These are phyloP conservation scores for Megaceryle alcyon DNA, from an alignment of 2,797 vertebrate genomes.

Conservation along the genomic window DNA sequence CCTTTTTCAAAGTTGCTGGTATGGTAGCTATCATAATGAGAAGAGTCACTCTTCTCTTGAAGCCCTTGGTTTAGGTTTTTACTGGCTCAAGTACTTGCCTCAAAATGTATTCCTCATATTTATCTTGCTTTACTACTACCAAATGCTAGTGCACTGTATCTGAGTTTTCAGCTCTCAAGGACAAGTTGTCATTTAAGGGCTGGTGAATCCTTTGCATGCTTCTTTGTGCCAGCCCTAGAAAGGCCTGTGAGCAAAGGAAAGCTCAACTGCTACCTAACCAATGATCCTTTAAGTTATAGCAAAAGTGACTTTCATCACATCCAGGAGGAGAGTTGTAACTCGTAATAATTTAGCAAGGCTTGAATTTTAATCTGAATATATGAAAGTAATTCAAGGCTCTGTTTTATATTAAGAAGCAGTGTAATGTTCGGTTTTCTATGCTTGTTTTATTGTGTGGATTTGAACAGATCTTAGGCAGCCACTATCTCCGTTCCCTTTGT, in stretches of 20 bases:
- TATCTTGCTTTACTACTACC: background rate
- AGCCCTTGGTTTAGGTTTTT: background rate
- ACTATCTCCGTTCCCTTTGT: constrained; percentile 8
- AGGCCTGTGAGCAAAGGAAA: background rate
- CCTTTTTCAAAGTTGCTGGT: background rate
- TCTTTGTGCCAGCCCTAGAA: background rate
- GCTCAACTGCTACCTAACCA: background rate
- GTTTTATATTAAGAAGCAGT: background rate
- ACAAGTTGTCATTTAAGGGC: constrained; percentile 1
- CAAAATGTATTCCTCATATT: background rate
- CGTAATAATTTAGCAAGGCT: background rate
- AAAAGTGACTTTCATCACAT: background rate
- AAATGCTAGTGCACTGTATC: background rate
- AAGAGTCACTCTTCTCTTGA: background rate
- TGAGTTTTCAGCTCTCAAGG: constrained; percentile 6
- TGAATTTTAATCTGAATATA: background rate
- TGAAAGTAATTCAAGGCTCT: background rate
- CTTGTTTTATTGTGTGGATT: background rate
- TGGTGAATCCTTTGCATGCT: background rate
- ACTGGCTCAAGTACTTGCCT: background rate
- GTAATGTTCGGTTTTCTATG: fast-evolving
- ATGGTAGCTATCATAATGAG: background rate
- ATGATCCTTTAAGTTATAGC: background rate
- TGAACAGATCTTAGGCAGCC: background rate
- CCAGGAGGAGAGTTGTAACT: background rate